These are phyloP conservation scores for Rattus rattus DNA, from an alignment of 2,113 vertebrate genomes.

Conservation along the genomic window DNA sequence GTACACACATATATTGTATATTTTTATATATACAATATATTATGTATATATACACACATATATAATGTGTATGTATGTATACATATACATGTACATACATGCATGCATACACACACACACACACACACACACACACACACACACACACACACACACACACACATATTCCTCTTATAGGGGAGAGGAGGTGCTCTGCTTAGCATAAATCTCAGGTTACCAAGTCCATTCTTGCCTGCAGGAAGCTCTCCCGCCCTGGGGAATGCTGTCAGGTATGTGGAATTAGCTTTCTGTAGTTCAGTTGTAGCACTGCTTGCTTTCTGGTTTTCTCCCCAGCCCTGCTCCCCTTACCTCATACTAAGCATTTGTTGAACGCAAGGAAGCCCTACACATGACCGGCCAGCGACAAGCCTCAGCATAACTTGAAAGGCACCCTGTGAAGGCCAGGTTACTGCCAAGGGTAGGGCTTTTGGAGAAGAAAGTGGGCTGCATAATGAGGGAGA, in stretches of 20 bases:
- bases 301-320: neutral
- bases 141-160: too few species aligned
- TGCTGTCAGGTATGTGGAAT: neutral
- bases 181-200: neutral
- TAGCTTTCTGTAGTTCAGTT: neutral
- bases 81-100: too few species aligned
- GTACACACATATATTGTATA: too few species aligned
- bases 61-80: too few species aligned
- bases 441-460: neutral
- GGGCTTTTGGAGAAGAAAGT: neutral
- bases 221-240: neutral
- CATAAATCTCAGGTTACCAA: neutral
- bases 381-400: neutral
- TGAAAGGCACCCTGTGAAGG: neutral
- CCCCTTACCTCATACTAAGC: neutral
- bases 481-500: neutral
- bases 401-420: neutral
- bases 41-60: too few species aligned
- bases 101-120: too few species aligned
- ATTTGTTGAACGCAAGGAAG: conserved; percentile 9
- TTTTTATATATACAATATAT: too few species aligned
- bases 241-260: neutral
- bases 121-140: too few species aligned
- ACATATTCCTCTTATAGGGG: neutral
- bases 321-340: neutral